Evolutionary conservation across 2,797 vertebrate genomes (phyloP), one percentile per base, ranked within the genome.

Genomic region (Anomalospiza imberbis): DNA sequence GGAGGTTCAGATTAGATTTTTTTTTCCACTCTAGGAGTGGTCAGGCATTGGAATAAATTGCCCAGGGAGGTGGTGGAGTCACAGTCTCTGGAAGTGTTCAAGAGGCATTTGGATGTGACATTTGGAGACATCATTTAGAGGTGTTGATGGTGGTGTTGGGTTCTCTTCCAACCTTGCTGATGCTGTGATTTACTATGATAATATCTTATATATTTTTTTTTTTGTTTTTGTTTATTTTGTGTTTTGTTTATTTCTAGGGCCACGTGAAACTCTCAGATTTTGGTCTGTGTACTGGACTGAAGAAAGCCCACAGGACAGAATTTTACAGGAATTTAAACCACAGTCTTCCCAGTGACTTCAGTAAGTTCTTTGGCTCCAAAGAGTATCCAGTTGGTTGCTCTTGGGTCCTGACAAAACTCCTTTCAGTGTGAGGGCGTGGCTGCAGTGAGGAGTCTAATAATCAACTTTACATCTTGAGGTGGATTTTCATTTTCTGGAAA

Each of bases 201-300:
- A 24, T 18, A 32, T 28, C 72, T 88, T 42, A 7, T 1, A 5
- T 19, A 68, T 17, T 0, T 34, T 40, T 60, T 61, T 19, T 38
- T 74, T 82, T 36, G 13, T 16, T 40, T 34, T 3, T 26, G 1
- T 18, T 58, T 58, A 5, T 38, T 38, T 38, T 10, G n/a, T 38
- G 16, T 10, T 47, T 77, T 5, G 2, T 48, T 85, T 72, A 20
- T 74, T 80, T 62, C 20, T 78, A 99, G 99, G 99, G 99, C 77
- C 99, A 99, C 0, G 99, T 99, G 94, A 99, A 99, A 92, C 98
- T 99, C 74, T 99, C 99, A 2, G 99, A 99, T 94, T 99, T 99
- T 89, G 99, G 99, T n/a, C 97, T 99, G 53, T 99, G 99, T 94
- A 99, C 99, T 25, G 99, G 99, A 34, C 97, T 99, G 63, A 99